phyloP scores from a whole-genome alignment of 2,888 invertebrate genomes.

The Liodrosophila aerea region DNA sequence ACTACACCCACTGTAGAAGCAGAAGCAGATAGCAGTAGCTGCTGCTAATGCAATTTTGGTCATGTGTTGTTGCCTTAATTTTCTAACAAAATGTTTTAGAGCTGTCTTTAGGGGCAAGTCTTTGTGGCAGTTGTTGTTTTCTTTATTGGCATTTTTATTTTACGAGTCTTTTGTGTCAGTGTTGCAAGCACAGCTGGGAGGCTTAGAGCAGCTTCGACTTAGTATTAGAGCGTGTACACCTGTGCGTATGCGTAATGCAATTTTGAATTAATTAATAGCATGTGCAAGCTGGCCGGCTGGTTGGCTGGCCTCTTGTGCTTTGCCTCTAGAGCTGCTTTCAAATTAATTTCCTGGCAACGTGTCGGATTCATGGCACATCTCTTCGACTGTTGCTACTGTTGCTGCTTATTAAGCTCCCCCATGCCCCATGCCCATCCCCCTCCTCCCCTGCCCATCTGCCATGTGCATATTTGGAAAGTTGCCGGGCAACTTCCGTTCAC shows the following conservation, averaged over 20 bases:
- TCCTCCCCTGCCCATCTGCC: not conserved
- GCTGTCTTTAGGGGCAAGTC: slow-evolving; percentile 13
- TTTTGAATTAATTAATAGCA: slow-evolving; percentile 71
- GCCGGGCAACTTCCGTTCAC: slow-evolving; percentile 47
- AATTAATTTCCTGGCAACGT: slow-evolving; percentile 71
- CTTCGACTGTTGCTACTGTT: slow-evolving; percentile 9
- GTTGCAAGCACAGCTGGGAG: slow-evolving; percentile 33
- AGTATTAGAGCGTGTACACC: slow-evolving; percentile 52
- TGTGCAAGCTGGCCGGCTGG: no score
- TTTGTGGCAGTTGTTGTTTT: slow-evolving; percentile 29
- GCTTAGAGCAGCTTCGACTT: not conserved
- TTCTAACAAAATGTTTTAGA: slow-evolving; percentile 50
- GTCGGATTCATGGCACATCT: slow-evolving; percentile 28
- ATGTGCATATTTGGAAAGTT: slow-evolving; percentile 39
- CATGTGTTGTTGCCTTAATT: slow-evolving; percentile 54
- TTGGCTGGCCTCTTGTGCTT: slow-evolving; percentile 49
- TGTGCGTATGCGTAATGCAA: slow-evolving; percentile 72
- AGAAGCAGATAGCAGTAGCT: slow-evolving; percentile 20
- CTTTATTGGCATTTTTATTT: slow-evolving; percentile 66
- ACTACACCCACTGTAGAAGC: not conserved
- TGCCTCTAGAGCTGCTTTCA: slow-evolving; percentile 45
- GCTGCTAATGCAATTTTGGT: slow-evolving; percentile 26
- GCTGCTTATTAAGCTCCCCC: slow-evolving; percentile 35
- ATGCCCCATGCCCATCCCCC: not conserved
- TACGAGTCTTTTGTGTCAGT: slow-evolving; percentile 65